phyloP scores from a whole-genome alignment of 2,113 vertebrate genomes.

The Amblyornis subalaris region DNA sequence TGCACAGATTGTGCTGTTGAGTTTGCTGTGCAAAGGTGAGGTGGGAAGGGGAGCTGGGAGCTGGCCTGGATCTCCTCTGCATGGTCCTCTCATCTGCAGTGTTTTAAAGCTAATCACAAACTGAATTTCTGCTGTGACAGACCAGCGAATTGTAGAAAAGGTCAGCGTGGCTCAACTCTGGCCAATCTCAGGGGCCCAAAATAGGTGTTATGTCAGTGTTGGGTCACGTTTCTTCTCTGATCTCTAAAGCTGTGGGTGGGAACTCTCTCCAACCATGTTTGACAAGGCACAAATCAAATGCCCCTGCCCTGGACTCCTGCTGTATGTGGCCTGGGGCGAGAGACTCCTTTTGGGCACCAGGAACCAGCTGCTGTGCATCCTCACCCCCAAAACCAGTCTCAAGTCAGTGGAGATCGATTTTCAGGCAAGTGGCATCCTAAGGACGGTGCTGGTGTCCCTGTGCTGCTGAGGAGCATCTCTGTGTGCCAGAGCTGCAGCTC shows the following conservation, averaged over 20 bases:
- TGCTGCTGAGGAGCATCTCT: background rate
- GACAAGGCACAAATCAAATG: background rate
- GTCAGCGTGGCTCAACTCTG: background rate
- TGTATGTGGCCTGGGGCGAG: rapidly evolving
- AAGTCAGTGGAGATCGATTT: rapidly evolving
- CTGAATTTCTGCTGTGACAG: background rate
- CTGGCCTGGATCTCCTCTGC: background rate
- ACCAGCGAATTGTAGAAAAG: background rate
- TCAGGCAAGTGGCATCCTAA: background rate
- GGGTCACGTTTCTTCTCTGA: background rate
- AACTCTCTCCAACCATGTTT: background rate
- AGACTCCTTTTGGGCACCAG: background rate
- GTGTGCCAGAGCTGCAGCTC: background rate
- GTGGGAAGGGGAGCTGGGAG: background rate
- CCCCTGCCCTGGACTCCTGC: background rate
- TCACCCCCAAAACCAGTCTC: rapidly evolving
- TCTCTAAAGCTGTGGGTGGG: background rate
- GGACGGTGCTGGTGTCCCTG: background rate
- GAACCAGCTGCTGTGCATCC: rapidly evolving
- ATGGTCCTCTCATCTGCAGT: background rate
- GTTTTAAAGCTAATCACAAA: background rate
- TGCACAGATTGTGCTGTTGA: background rate
- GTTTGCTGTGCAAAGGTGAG: background rate
- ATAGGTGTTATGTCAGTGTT: background rate
- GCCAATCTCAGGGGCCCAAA: background rate